Evolutionary conservation across 2,888 invertebrate genomes (phyloP), one percentile per base, ranked within the genome.

Genomic region (Netelia inedita): DNA sequence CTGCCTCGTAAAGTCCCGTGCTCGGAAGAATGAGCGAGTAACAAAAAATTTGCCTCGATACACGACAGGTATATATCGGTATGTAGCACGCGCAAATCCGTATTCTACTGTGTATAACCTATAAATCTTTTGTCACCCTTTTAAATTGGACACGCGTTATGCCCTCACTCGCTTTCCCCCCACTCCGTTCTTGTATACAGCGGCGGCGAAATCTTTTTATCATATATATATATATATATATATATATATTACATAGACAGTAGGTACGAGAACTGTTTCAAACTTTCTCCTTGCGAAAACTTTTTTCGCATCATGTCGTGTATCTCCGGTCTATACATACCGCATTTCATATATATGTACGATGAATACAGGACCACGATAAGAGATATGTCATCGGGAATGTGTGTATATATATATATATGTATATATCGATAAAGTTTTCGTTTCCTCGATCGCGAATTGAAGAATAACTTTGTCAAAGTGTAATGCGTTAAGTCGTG

Each of bases 301-400:
- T 63, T 71, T 46, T 68, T 79, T 86, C 69, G 57, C 85, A 68
- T 83, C 85, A 82, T 75, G 78, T 41, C 74, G 59, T 19, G 53
- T 71, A 19, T 74, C 74, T 73, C 65, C 53, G 14, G 50, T 78
- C 69, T 59, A 16, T 80, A 78, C 61, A 73, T 72, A 28, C 50
- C 72, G 63, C 35, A 11, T 61, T 43, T n/a, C 53, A 57, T 41
- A 35, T 76, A 59, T 46, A 66, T 23, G 14, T 53, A 57, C 23
- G 72, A 41, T 21, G 76, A 53, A 61, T 50, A 73, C 41, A n/a
- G 41, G 61, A 55, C 19, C n/a, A 65, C 73, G 63, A 68, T 74
- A 57, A 68, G 65, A 66, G 76, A 75, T 79, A 63, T 80, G 53
- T 80, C 65, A 59, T 73, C 68, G 63, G 6, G n/a, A 57, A 63